A percentile compares a stretch with the other conserved stretches of the same genome.
These are phyloP conservation scores for Bombus consobrinus DNA, from an alignment of 1,140 invertebrate species.

Conservation along the genomic window DNA sequence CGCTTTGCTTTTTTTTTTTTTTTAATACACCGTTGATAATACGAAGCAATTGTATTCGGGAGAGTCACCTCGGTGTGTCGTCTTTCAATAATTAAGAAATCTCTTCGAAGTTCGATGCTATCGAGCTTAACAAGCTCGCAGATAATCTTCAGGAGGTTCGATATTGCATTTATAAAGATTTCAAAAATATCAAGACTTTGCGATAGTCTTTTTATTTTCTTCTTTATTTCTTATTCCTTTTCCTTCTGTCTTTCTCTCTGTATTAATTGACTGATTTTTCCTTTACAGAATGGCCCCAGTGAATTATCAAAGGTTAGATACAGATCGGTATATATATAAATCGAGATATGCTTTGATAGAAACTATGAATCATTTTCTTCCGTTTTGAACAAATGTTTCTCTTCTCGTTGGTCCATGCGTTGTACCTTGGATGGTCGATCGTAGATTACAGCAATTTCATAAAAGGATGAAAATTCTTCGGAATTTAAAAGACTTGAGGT, in stretches of 20 bases:
- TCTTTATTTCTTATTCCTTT: no score
- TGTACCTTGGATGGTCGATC: slow-evolving; percentile 11
- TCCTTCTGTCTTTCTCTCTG: background rate
- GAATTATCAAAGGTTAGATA: slow-evolving; percentile 25
- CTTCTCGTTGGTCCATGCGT: slow-evolving; percentile 55
- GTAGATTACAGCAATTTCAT: background rate
- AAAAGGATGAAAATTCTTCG: slow-evolving; percentile 1
- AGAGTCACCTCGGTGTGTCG: slow-evolving; percentile 57
- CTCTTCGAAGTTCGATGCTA: slow-evolving; percentile 7
- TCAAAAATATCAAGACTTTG: slow-evolving; percentile 65
- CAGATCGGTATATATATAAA: background rate
- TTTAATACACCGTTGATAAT: background rate
- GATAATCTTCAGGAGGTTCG: background rate
- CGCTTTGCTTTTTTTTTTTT: background rate
- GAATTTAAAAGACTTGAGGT: background rate
- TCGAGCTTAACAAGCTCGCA: background rate
- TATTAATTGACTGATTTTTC: slow-evolving; percentile 67
- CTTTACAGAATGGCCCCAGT: slow-evolving; percentile 57
- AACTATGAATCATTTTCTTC: slow-evolving; percentile 1
- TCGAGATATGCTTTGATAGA: slow-evolving; percentile 33
- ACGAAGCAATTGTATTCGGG: background rate
- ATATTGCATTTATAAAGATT: slow-evolving; percentile 56
- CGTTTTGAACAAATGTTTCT: background rate
- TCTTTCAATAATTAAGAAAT: background rate
- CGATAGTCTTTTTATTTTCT: background rate